phyloP scores from a whole-genome alignment of 2,797 vertebrate species.

The Petrocephalus schoutedeni region DNA sequence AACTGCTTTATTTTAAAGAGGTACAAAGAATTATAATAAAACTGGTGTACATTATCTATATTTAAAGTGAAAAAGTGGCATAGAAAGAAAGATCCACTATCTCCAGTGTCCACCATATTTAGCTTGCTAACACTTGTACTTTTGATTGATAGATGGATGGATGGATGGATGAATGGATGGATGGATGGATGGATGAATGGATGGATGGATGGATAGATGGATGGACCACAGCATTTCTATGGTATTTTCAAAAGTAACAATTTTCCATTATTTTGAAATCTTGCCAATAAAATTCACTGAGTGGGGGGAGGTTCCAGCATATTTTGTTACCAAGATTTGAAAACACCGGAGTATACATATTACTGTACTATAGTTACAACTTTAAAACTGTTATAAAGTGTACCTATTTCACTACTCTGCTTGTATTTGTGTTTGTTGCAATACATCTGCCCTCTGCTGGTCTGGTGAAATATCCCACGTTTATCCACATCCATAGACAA shows the following conservation, averaged over 20 bases:
- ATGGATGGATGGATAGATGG: background rate
- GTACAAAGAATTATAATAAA: too few relatives aligned
- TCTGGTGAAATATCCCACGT: background rate
- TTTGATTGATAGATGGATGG: background rate
- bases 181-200: background rate
- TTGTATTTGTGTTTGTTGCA: background rate
- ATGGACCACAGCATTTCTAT: background rate
- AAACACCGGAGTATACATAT: background rate
- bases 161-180: too few relatives aligned
- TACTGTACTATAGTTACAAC: background rate
- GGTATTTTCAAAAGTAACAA: background rate
- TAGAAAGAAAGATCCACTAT: background rate
- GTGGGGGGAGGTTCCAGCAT: background rate
- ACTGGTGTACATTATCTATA: background rate
- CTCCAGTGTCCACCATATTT: background rate
- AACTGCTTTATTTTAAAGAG: too few relatives aligned
- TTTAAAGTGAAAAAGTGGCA: background rate
- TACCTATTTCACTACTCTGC: background rate
- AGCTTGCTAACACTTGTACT: background rate
- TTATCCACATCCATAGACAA: background rate
- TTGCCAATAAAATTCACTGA: background rate
- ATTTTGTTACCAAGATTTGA: background rate
- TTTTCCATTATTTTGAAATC: background rate
- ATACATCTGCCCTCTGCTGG: background rate
- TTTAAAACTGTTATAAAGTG: background rate